Percentiles rank a stretch among this genome's conserved stretches.
These are phyloP conservation scores for Plectus sambesii DNA, from an alignment of 1,140 invertebrate genomes.

Conservation along the genomic window DNA sequence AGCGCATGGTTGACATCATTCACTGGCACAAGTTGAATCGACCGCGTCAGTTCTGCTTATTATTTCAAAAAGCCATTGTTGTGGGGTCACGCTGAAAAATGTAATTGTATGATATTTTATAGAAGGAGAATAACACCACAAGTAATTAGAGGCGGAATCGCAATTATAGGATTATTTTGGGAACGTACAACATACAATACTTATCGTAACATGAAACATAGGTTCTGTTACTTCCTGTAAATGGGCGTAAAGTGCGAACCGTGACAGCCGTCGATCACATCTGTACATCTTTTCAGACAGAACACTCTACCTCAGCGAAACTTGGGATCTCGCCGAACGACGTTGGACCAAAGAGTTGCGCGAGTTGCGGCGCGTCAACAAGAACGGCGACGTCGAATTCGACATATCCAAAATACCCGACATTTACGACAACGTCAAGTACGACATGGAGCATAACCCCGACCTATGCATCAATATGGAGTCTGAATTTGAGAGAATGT, in stretches of 20 bases:
- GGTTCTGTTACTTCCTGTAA: too few relatives aligned
- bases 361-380: conserved; percentile 71
- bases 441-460: conserved; percentile 91
- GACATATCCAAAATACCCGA: conserved; percentile 99
- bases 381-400: conserved; percentile 60
- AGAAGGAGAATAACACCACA: too few relatives aligned
- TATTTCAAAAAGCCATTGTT: too few relatives aligned
- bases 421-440: conserved; percentile 99
- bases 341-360: conserved; percentile 98
- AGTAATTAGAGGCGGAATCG: conserved; percentile 13
- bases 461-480: conserved; percentile 62
- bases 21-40: conserved; percentile 35
- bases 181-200: conserved; percentile 9
- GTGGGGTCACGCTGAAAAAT: too few relatives aligned
- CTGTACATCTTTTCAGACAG: conserved; percentile 23
- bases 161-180: too few relatives aligned
- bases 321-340: conserved; percentile 93
- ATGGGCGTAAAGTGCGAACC: too few relatives aligned
- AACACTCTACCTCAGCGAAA: conserved; percentile 88
- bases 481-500: conserved; percentile 42
- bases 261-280: too few relatives aligned
- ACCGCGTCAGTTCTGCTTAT: too few relatives aligned
- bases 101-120: too few relatives aligned
- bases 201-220: too few relatives aligned
- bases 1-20: conserved; percentile 43